phyloP scores from a whole-genome alignment of 2,113 vertebrate genomes.

The Seriola quinqueradiata region DNA sequence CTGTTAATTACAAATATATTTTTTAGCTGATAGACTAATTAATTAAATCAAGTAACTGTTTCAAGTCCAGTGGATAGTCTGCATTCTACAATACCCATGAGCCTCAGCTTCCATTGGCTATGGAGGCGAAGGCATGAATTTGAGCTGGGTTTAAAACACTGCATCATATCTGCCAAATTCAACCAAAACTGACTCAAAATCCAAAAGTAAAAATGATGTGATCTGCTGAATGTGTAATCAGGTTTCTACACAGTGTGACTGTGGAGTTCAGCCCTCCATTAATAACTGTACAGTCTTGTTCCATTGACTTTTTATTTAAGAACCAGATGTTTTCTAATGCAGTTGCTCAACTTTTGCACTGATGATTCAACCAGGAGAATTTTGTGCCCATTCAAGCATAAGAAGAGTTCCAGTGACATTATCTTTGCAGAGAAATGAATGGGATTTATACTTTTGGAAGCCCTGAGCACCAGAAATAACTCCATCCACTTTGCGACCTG shows the following conservation, averaged over 20 bases:
- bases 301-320: conserved; percentile 5
- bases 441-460: neutral
- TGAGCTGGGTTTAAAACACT: neutral
- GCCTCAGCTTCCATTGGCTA: neutral
- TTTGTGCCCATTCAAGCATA: neutral
- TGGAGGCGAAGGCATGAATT: neutral
- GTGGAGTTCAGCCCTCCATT: no score
- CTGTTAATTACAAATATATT: no score
- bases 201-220: neutral
- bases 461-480: neutral
- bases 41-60: neutral
- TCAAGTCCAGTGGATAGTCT: neutral
- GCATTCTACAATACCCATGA: neutral
- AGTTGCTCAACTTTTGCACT: neutral
- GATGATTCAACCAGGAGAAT: neutral
- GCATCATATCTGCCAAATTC: no score
- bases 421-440: neutral
- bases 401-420: neutral
- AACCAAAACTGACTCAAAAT: neutral
- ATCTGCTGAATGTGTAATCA: no score
- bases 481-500: neutral
- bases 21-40: no score
- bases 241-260: no score
- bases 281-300: no score
- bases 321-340: neutral